phyloP scores from a whole-genome alignment of 2,797 vertebrate genomes.

The Etheostoma perlongum region DNA sequence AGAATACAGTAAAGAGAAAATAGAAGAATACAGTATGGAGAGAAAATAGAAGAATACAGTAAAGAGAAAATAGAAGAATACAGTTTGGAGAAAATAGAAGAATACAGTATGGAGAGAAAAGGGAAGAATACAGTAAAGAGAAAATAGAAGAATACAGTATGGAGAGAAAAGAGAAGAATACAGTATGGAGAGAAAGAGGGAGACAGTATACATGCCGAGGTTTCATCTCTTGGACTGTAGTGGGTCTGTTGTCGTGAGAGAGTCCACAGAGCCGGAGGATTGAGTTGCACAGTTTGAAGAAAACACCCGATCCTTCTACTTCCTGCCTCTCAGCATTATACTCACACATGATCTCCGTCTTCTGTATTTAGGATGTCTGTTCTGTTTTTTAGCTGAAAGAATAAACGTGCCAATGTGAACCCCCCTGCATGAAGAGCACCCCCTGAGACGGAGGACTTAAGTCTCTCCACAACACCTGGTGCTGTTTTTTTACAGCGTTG shows the following conservation, averaged over 20 bases:
- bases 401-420: conserved; percentile 80
- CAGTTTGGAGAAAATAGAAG: too few relatives aligned
- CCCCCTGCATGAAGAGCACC: conserved; percentile 77
- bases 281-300: conserved; percentile 76
- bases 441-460: conserved; percentile 43
- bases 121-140: too few relatives aligned
- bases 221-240: background rate
- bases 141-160: too few relatives aligned
- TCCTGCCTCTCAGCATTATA: conserved; percentile 72
- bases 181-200: too few relatives aligned
- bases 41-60: too few relatives aligned
- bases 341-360: conserved; percentile 71
- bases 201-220: background rate
- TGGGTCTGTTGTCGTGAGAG: conserved; percentile 35
- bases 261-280: conserved; percentile 68
- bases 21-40: too few relatives aligned
- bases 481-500: conserved; percentile 76
- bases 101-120: too few relatives aligned
- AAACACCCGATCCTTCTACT: conserved; percentile 54
- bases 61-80: too few relatives aligned
- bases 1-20: too few relatives aligned
- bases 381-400: conserved; percentile 64
- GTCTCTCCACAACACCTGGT: conserved; percentile 74
- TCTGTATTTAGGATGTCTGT: conserved; percentile 71
- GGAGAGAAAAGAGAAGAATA: too few relatives aligned